Evolutionary conservation across 2,113 vertebrate species (phyloP).

Genomic region (Phalacrocorax carbo): DNA sequence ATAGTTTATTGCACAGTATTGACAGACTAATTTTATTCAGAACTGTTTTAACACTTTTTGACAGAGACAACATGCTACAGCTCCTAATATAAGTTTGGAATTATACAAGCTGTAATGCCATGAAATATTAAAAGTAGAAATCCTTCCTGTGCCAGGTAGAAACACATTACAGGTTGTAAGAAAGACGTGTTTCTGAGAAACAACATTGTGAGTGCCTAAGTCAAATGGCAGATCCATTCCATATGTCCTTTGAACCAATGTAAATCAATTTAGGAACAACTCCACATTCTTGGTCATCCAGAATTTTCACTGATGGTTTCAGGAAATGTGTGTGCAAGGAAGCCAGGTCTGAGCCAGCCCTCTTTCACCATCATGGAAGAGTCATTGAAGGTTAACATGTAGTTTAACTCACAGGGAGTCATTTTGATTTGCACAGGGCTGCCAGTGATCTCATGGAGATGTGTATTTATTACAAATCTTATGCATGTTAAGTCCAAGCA

Average conservation of each 20-base stretch:
- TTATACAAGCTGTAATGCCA: not conserved
- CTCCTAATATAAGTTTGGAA: not conserved
- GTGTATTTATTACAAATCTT: not conserved
- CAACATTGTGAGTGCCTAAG: not conserved
- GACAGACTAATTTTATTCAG: not conserved
- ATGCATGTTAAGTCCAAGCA: not conserved
- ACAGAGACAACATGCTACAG: not conserved
- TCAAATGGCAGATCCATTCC: not conserved
- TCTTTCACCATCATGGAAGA: not conserved
- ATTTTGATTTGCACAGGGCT: not conserved
- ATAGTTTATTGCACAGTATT: not conserved
- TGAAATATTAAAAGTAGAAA: not conserved
- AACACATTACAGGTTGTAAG: not conserved
- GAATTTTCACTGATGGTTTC: not conserved
- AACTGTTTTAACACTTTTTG: not conserved
- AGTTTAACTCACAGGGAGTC: not conserved
- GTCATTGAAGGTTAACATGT: not conserved
- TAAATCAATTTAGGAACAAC: not conserved
- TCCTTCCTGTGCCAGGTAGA: not conserved
- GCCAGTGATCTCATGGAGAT: not conserved
- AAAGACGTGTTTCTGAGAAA: not conserved
- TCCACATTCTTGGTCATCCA: not conserved
- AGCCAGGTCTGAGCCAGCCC: not conserved
- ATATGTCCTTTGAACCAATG: not conserved
- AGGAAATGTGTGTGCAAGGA: not conserved